Percentiles rank a stretch among this genome's conserved stretches.
These are phyloP conservation scores for Myathropa florea DNA, from an alignment of 2,888 invertebrate species.

Conservation along the genomic window DNA sequence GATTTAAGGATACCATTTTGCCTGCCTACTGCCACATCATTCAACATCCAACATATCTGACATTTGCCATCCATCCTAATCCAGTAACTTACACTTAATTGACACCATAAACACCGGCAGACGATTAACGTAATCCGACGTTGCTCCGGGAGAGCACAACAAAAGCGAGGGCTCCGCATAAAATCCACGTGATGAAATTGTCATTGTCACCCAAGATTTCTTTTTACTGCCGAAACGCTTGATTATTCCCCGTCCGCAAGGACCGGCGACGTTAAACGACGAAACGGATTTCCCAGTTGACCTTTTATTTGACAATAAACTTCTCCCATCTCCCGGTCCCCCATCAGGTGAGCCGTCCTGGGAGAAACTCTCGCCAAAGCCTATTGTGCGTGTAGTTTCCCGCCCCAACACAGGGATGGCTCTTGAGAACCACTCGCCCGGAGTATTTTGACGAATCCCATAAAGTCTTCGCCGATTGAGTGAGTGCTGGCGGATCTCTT, in stretches of 20 bases:
- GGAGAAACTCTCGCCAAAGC: not conserved
- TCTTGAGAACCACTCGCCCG: too few relatives aligned
- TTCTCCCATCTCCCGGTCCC: conserved; percentile 5
- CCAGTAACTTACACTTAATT: conserved; percentile 57
- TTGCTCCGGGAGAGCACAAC: conserved; percentile 22
- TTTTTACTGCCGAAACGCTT: conserved; percentile 56
- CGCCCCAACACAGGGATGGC: not conserved
- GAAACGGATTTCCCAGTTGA: conserved; percentile 65
- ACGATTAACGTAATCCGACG: conserved; percentile 46
- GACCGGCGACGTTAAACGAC: conserved; percentile 49
- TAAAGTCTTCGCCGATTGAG: conserved; percentile 20
- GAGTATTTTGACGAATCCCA: conserved; percentile 40
- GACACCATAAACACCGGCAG: conserved; percentile 56
- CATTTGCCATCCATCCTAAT: conserved; percentile 13
- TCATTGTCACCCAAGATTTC: conserved; percentile 57
- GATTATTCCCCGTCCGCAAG: conserved; percentile 40
- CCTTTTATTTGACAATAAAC: conserved; percentile 67
- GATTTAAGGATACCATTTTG: not conserved
- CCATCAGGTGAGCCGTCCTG: not conserved
- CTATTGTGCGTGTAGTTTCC: conserved; percentile 12
- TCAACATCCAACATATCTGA: not conserved
- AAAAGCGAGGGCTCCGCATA: conserved; percentile 50
- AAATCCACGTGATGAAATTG: conserved; percentile 62
- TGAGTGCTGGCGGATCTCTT: not conserved
- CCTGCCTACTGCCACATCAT: not conserved